Percentiles rank a stretch among this genome's conserved stretches.
These are phyloP conservation scores for Leptinotarsa lineolata DNA, from an alignment of 1,140 invertebrate species.

Conservation along the genomic window DNA sequence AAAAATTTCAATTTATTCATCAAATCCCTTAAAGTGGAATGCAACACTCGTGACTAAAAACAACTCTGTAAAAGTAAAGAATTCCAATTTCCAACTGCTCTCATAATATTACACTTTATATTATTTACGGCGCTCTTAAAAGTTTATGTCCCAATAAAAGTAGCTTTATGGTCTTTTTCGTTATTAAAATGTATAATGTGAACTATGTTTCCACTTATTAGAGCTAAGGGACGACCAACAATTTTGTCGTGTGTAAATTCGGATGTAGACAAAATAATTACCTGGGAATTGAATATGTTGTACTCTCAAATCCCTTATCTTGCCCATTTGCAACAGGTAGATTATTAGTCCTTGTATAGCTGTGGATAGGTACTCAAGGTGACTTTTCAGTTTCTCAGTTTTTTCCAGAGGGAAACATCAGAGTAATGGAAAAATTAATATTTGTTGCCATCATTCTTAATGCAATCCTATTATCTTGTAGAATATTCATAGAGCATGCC, in stretches of 20 bases:
- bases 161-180: constrained; percentile 15
- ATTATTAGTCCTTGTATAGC: too few species aligned
- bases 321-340: too few species aligned
- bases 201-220: constrained; percentile 12
- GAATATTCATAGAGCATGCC: too few species aligned
- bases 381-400: too few species aligned
- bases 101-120: constrained; percentile 24
- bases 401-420: too few species aligned
- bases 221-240: constrained; percentile 2
- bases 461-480: too few species aligned
- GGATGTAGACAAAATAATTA: too few species aligned
- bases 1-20: background rate
- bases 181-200: constrained; percentile 27
- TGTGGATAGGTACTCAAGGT: too few species aligned
- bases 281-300: too few species aligned
- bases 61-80: background rate
- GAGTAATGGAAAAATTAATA: too few species aligned
- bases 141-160: constrained; percentile 23
- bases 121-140: constrained; percentile 26
- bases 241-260: background rate
- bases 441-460: too few species aligned
- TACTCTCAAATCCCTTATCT: too few species aligned
- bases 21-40: background rate
- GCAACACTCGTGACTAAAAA: background rate
- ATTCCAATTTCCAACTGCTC: constrained; percentile 26